Percentiles rank a stretch among this genome's conserved stretches.
Conservation (phyloP, 2,888 invertebrate species). For the Bellardia bayeri region DNA sequence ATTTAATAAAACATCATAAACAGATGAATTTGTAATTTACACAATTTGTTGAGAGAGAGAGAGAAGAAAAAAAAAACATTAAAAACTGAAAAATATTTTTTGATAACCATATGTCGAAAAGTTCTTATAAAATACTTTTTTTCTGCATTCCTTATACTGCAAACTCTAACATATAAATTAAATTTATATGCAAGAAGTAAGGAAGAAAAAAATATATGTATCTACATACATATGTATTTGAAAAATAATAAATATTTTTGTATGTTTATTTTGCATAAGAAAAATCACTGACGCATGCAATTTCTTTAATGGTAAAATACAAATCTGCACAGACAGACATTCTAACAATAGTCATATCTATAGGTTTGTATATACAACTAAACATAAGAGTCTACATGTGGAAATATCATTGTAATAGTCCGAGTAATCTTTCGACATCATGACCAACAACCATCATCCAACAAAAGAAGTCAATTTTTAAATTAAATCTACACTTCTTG, state of each 20-base stretch:
- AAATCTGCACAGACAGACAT: slow-evolving; percentile 34
- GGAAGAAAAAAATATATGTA: slow-evolving; percentile 33
- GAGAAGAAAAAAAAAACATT: slow-evolving; percentile 28
- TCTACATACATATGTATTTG: slow-evolving; percentile 2
- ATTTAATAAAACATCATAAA: slow-evolving; percentile 72
- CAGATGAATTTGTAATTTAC: slow-evolving; percentile 69
- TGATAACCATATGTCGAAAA: slow-evolving; percentile 69
- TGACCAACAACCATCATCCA: slow-evolving; percentile 71
- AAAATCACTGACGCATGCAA: slow-evolving; percentile 74
- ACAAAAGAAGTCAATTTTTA: slow-evolving; percentile 71
- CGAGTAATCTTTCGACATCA: slow-evolving; percentile 67
- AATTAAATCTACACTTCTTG: slow-evolving; percentile 71
- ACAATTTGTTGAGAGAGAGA: slow-evolving; percentile 53
- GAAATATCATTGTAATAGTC: slow-evolving; percentile 45
- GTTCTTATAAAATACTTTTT: slow-evolving; percentile 64
- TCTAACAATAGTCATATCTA: neutral
- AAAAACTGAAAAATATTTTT: slow-evolving; percentile 51
- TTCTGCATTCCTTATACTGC: neutral
- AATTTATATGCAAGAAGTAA: slow-evolving; percentile 58
- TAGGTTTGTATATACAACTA: neutral
- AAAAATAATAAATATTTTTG: slow-evolving; percentile 66
- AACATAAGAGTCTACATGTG: slow-evolving; percentile 8
- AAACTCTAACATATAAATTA: slow-evolving; percentile 53
- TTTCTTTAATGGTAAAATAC: slow-evolving; percentile 65
- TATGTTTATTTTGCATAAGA: slow-evolving; percentile 69